Conservation (phyloP, 2,797 vertebrate species). For the Lates japonicus region DNA sequence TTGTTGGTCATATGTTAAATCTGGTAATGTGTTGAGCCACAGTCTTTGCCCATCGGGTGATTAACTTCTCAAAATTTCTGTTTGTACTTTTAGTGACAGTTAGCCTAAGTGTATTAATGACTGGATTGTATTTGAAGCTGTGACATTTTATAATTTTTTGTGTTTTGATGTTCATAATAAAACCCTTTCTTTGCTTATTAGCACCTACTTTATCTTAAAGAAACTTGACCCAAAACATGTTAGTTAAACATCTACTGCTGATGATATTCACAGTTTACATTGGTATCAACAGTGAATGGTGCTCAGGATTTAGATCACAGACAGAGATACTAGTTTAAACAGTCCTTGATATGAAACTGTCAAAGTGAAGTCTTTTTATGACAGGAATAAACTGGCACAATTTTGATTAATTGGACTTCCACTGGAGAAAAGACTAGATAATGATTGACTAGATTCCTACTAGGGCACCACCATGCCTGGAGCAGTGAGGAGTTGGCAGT, state of each 20-base stretch:
- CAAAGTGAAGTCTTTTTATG: constrained; percentile 28
- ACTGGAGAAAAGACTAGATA: constrained; percentile 17
- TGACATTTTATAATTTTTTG: not conserved
- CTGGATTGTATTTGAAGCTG: not conserved
- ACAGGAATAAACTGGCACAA: not conserved
- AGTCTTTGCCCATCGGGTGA: not conserved
- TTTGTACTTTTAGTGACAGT: too few relatives aligned
- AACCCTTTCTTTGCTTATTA: not conserved
- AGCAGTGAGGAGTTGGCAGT: constrained; percentile 37
- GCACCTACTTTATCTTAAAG: not conserved
- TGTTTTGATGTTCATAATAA: not conserved
- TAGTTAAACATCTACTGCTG: not conserved
- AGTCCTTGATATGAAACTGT: constrained; percentile 24
- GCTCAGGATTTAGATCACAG: not conserved
- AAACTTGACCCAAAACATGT: not conserved
- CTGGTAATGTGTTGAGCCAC: not conserved
- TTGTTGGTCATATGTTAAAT: not conserved
- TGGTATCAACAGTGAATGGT: not conserved
- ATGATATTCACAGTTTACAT: not conserved
- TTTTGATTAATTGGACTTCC: constrained; percentile 63
- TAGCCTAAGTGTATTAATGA: not conserved
- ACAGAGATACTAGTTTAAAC: constrained; percentile 15
- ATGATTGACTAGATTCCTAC: constrained; percentile 44
- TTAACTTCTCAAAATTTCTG: too few relatives aligned
- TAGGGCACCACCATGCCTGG: constrained; percentile 41